Conservation (phyloP, 2,888 invertebrate genomes). For the Epirrita christyi region DNA sequence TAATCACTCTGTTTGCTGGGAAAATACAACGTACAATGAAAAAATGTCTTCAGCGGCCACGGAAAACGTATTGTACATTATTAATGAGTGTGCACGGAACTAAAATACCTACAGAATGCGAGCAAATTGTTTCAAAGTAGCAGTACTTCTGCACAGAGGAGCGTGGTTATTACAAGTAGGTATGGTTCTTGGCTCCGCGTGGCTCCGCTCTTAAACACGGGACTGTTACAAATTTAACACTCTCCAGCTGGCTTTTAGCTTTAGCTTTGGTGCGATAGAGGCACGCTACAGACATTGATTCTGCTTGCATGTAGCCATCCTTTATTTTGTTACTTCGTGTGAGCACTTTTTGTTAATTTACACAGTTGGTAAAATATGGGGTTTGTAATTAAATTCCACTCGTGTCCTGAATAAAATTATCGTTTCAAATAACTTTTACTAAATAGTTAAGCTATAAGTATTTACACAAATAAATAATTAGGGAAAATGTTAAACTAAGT, state of each 20-base stretch:
- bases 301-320: slow-evolving; percentile 11
- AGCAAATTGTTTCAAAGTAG: slow-evolving; percentile 37
- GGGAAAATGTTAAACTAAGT: too few relatives aligned
- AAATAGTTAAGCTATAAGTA: too few relatives aligned
- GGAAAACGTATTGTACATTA: slow-evolving; percentile 54
- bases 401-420: slow-evolving; percentile 3
- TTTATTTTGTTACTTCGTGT: slow-evolving; percentile 19
- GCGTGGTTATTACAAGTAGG: slow-evolving; percentile 37
- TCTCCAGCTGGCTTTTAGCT: slow-evolving; percentile 49
- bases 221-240: slow-evolving; percentile 54
- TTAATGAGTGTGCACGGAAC: slow-evolving; percentile 49
- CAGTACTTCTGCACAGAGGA: slow-evolving; percentile 28
- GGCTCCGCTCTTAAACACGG: slow-evolving; percentile 38
- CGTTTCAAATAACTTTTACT: not conserved
- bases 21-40: slow-evolving; percentile 61
- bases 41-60: slow-evolving; percentile 60
- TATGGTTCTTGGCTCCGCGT: slow-evolving; percentile 35
- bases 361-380: slow-evolving; percentile 10
- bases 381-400: slow-evolving; percentile 13
- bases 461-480: too few relatives aligned
- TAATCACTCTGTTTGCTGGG: slow-evolving; percentile 72
- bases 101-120: slow-evolving; percentile 43
- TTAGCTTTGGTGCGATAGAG: slow-evolving; percentile 31
- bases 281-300: slow-evolving; percentile 7
- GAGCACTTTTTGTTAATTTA: slow-evolving; percentile 14